Evolutionary conservation across 2,113 vertebrate genomes (phyloP).

Genomic region (Percina caprodes): DNA sequence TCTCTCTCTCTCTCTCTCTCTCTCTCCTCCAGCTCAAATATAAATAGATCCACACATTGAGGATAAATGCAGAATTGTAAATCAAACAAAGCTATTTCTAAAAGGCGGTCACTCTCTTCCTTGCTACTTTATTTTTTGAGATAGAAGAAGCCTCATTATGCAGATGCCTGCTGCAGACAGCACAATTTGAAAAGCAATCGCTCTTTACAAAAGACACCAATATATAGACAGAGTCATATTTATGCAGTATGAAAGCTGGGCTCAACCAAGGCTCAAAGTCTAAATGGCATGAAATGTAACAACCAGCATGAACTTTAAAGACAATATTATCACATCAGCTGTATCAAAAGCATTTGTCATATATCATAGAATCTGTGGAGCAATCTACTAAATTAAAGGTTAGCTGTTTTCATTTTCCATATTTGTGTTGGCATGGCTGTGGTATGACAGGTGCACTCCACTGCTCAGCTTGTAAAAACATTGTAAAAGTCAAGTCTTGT

Average conservation of each 20-base stretch:
- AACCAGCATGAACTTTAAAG: conserved; percentile 41
- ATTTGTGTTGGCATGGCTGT: neutral
- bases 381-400: neutral
- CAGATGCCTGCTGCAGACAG: conserved; percentile 59
- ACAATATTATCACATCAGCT: conserved; percentile 21
- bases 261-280: conserved; percentile 10
- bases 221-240: conserved; percentile 44
- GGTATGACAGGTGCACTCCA: neutral
- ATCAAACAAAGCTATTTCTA: conserved; percentile 62
- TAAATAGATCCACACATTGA: conserved; percentile 41
- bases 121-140: conserved; percentile 48
- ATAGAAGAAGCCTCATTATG: conserved; percentile 67
- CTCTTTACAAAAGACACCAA: conserved; percentile 64
- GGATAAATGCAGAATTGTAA: conserved; percentile 53
- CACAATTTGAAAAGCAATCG: conserved; percentile 73
- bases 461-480: neutral
- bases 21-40: conserved; percentile 44
- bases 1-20: too few relatives aligned
- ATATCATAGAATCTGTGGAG: neutral
- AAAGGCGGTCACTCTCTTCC: conserved; percentile 25
- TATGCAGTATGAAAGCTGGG: conserved; percentile 35
- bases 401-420: neutral
- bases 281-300: conserved; percentile 34
- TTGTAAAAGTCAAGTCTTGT: neutral
- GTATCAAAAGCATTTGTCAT: neutral